Evolutionary conservation across 2,888 invertebrate genomes (phyloP).

Genomic region (Dusona sp.): DNA sequence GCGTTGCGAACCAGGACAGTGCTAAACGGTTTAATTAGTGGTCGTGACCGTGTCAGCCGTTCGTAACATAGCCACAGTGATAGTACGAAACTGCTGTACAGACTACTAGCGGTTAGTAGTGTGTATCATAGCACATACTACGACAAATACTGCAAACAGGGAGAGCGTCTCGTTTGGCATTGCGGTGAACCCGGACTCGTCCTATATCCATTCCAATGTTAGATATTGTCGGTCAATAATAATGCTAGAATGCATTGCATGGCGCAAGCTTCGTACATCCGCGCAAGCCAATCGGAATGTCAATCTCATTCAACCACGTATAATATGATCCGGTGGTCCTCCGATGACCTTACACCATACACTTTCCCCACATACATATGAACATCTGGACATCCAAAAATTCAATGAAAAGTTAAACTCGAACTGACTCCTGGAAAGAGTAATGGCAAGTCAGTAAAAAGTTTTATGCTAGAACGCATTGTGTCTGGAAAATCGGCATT

Average conservation of each 20-base stretch:
- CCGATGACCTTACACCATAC: background rate
- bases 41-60: constrained; percentile 75
- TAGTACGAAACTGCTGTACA: constrained; percentile 33
- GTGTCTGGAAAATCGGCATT: no score
- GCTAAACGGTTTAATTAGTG: constrained; percentile 76
- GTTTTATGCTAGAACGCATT: background rate
- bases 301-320: constrained; percentile 51
- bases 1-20: constrained; percentile 67
- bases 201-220: constrained; percentile 67
- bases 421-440: background rate
- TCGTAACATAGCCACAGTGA: constrained; percentile 67
- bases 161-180: constrained; percentile 58
- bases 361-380: background rate
- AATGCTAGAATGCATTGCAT: constrained; percentile 40
- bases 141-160: constrained; percentile 44
- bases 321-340: constrained; percentile 25
- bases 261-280: constrained; percentile 41
- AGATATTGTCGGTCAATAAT: constrained; percentile 70
- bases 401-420: background rate
- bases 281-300: constrained; percentile 56
- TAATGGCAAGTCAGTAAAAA: background rate
- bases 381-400: background rate
- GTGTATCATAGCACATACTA: constrained; percentile 49
- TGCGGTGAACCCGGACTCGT: constrained; percentile 55
- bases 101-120: constrained; percentile 45